Base-by-base conservation (phyloP, 2,797 vertebrate species). In the Neostethus bicornis region DNA sequence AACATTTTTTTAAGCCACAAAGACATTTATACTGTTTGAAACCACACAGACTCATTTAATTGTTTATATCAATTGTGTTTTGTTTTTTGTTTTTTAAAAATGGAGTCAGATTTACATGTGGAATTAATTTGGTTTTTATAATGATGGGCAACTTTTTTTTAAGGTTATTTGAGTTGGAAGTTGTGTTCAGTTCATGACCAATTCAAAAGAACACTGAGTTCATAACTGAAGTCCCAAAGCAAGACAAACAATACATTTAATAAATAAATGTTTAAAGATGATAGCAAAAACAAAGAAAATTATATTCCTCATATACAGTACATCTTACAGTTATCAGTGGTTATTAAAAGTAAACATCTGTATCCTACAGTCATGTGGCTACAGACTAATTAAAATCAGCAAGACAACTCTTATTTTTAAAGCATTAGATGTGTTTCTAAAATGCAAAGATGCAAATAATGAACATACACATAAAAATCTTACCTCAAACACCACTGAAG, bases 401-500 rank as follows among this genome's bases (percentile, higher is more conserved):
- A 51, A 50, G 7, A 11, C 12, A 94, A 83, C 63, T 88, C 81
- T 17, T 25, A 55, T 12, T 58, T 49, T 58, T 64, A 51, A 55
- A 21, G 62, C 38, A 44, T 21, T 50, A 74, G 46, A 60, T 16
- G 26, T 49, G 17, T 17, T 56, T 46, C 53, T 46, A 56, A 67
- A 73, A 64, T 14, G 79, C 62, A 23, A 24, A 10, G 16, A 17
- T 10, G 57, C 23, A 25, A 25, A 34, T 46, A 57, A 51, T 51
- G 23, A 58, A 59, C 26, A 20, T 17, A 8, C 1, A 2, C 24
- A 7, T 23, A 39, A 26, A 39, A 23, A 43, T 68, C 84, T 70
- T 87, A 93, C 96, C 94, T 99, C 95, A 16, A 98, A 98, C 51
- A 96, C 85, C 45, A 98, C 93, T n/a, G 89, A 89, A 31, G 95